Conservation (phyloP, 2,797 vertebrate species). For the Labeo calbasu region DNA sequence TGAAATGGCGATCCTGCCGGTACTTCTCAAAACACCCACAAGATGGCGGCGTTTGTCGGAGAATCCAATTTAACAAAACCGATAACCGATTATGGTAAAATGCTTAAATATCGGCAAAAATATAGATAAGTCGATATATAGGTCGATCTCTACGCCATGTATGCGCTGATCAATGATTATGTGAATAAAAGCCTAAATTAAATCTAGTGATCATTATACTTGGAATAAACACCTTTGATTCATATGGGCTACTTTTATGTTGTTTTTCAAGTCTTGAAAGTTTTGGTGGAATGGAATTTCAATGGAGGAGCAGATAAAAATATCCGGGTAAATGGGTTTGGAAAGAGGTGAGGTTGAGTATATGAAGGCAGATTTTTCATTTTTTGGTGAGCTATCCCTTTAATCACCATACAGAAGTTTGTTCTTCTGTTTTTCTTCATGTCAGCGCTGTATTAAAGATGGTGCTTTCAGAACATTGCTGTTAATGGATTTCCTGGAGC, state of each 20-base stretch:
- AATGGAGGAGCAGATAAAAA: no score
- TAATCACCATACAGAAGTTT: not conserved
- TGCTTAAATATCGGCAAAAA: no score
- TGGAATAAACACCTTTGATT: not conserved
- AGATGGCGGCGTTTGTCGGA: no score
- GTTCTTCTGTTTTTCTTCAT: not conserved
- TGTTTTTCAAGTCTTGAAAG: not conserved
- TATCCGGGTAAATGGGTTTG: not conserved
- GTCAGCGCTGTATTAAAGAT: not conserved
- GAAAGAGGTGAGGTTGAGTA: not conserved
- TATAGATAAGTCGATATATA: no score
- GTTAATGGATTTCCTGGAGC: conserved; percentile 7
- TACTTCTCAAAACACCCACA: no score
- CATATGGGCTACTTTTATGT: not conserved
- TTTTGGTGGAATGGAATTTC: not conserved
- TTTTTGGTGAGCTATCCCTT: not conserved
- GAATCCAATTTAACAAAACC: no score
- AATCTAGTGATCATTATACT: not conserved
- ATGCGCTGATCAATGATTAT: not conserved
- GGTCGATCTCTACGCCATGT: no score
- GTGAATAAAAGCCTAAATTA: not conserved
- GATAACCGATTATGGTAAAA: no score
- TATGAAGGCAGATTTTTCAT: not conserved
- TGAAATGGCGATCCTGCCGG: no score
- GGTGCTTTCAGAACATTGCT: not conserved